phyloP scores from a whole-genome alignment of 2,888 invertebrate species.

The Carabus problematicus region DNA sequence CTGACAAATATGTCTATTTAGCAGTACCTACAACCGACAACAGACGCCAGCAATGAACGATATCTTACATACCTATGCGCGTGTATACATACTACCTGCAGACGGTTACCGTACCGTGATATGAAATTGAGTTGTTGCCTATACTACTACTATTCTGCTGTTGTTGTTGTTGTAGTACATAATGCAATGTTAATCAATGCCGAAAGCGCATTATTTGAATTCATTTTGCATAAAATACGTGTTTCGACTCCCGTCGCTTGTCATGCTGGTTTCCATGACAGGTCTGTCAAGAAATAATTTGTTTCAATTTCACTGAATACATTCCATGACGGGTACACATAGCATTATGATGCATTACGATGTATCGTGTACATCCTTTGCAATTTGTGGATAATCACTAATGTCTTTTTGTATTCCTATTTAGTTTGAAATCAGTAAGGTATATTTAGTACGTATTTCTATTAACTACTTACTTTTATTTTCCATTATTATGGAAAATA shows the following conservation, averaged over 20 bases:
- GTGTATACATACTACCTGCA: neutral
- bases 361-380: too few relatives aligned
- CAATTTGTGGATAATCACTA: too few relatives aligned
- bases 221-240: constrained; percentile 29
- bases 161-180: too few relatives aligned
- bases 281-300: constrained; percentile 27
- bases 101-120: neutral
- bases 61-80: neutral
- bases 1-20: neutral
- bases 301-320: constrained; percentile 7
- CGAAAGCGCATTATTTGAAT: constrained; percentile 31
- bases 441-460: too few relatives aligned
- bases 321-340: too few relatives aligned
- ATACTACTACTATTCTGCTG: neutral
- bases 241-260: constrained; percentile 6
- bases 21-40: neutral
- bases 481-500: too few relatives aligned
- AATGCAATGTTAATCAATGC: constrained; percentile 33
- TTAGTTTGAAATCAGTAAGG: too few relatives aligned
- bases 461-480: too few relatives aligned
- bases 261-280: constrained; percentile 19
- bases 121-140: constrained; percentile 14
- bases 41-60: neutral
- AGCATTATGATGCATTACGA: too few relatives aligned
- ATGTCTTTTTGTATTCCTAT: too few relatives aligned